Evolutionary conservation across 1,140 invertebrate species (phyloP).

Genomic region (Brachionus angularis): DNA sequence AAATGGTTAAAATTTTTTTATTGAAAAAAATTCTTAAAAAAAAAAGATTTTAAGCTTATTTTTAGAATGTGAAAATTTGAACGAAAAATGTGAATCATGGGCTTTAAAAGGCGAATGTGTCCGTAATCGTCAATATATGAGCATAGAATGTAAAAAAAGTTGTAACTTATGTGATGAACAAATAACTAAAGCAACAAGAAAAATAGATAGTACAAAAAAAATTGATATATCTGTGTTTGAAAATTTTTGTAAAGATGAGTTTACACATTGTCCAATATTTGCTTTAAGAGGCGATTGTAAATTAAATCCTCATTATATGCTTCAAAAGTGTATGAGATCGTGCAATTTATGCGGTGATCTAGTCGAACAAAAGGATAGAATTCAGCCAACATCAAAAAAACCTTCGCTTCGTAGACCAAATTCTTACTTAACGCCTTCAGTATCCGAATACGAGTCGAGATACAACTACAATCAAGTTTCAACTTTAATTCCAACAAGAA

Average conservation of each 20-base stretch:
- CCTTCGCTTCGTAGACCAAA: background rate
- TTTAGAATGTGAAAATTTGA: slow-evolving; percentile 4
- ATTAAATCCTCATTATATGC: slow-evolving; percentile 40
- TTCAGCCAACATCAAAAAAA: slow-evolving; percentile 29
- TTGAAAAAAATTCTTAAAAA: background rate
- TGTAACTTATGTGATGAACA: background rate
- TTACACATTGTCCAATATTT: slow-evolving; percentile 1
- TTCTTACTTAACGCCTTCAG: background rate
- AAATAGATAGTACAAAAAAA: background rate
- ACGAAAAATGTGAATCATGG: slow-evolving; percentile 4
- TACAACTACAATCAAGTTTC: background rate
- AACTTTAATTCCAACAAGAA: background rate
- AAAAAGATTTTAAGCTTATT: background rate
- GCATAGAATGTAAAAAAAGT: slow-evolving; percentile 24
- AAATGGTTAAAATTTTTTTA: background rate
- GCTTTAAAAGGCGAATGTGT: slow-evolving; percentile 15
- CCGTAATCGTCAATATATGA: slow-evolving; percentile 30
- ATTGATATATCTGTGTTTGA: slow-evolving; percentile 11
- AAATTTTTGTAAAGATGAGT: slow-evolving; percentile 29
- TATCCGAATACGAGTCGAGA: background rate
- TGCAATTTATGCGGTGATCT: slow-evolving; percentile 40
- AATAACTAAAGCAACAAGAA: background rate
- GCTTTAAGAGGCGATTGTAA: slow-evolving; percentile 40
- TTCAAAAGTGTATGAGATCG: slow-evolving; percentile 13
- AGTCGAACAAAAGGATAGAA: slow-evolving; percentile 4